These are phyloP conservation scores for Erethizon dorsatum DNA, from an alignment of 2,797 vertebrate genomes.

Conservation along the genomic window DNA sequence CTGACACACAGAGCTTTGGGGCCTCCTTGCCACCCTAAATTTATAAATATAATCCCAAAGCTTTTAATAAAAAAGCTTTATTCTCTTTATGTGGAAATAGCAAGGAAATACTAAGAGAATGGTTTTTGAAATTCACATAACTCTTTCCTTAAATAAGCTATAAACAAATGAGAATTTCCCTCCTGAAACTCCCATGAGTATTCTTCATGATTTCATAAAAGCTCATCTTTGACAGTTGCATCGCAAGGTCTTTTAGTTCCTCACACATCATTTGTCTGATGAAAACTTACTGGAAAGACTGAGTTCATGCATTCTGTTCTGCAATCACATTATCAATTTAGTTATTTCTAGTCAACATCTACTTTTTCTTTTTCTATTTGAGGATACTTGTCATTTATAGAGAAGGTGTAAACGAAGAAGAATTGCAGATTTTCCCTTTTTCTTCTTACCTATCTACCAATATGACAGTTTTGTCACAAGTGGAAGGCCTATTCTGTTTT, in stretches of 20 bases:
- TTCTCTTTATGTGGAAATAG: background rate
- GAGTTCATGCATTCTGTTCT: background rate
- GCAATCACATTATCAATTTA: background rate
- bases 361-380: slow-evolving; percentile 42
- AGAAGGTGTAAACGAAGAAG: background rate
- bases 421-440: slow-evolving; percentile 6
- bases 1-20: background rate
- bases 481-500: background rate
- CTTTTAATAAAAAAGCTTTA: slow-evolving; percentile 8
- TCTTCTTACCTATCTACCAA: background rate
- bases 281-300: background rate
- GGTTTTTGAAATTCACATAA: background rate
- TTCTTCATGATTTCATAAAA: background rate
- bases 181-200: background rate
- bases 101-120: background rate
- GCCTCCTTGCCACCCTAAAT: background rate
- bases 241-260: background rate
- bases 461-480: background rate
- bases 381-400: background rate
- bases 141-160: slow-evolving; percentile 22
- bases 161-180: background rate
- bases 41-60: slow-evolving; percentile 36
- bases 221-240: background rate
- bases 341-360: slow-evolving; percentile 24
- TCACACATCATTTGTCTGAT: background rate